Conservation (phyloP, 1,140 invertebrate genomes). For the Drosophila ananassae region DNA sequence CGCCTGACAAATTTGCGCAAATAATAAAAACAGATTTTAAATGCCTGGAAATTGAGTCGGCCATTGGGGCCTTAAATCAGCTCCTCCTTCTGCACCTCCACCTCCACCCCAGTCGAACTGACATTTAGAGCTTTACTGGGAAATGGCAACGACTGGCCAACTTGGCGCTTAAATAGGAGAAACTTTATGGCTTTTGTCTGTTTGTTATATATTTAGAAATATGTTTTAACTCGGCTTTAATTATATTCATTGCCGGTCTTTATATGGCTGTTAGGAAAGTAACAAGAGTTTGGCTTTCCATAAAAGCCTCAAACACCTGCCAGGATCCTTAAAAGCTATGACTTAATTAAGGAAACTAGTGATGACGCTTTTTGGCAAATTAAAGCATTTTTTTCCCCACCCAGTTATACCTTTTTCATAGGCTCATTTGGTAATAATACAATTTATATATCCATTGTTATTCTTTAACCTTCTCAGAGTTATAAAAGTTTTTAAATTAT, state of each 20-base stretch:
- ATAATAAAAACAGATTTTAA: constrained; percentile 61
- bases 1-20: constrained; percentile 56
- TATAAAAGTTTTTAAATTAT: constrained; percentile 34
- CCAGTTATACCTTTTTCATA: constrained; percentile 19
- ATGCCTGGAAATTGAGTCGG: constrained; percentile 54
- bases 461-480: constrained; percentile 36
- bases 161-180: constrained; percentile 27
- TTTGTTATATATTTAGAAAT: constrained; percentile 16
- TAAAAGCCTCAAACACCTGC: not conserved
- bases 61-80: constrained; percentile 52
- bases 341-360: too few relatives aligned
- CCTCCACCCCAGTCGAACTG: constrained; percentile 28
- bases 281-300: not conserved
- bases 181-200: constrained; percentile 38
- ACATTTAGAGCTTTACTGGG: constrained; percentile 50
- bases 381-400: not conserved
- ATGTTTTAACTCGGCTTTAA: constrained; percentile 13
- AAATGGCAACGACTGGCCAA: constrained; percentile 12
- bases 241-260: constrained; percentile 10
- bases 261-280: not conserved
- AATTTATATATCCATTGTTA: constrained; percentile 27
- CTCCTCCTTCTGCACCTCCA: constrained; percentile 2
- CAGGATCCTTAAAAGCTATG: not conserved
- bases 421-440: constrained; percentile 6
- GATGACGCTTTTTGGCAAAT: too few relatives aligned